Conservation (phyloP, 1,140 invertebrate species). For the Pseudoatta argentina region DNA sequence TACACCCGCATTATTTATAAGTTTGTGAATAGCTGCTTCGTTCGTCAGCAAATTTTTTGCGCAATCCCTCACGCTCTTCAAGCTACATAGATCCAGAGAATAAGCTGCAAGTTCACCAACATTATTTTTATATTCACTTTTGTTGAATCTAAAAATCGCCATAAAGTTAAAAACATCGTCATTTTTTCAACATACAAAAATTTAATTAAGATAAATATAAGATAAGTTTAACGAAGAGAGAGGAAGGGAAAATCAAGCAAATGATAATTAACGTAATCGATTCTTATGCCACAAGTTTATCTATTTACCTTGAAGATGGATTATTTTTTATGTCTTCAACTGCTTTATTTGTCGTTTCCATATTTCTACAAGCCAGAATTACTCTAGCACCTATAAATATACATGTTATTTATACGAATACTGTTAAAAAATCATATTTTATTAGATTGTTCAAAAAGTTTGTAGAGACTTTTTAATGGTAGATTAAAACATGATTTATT, state of each 20-base stretch:
- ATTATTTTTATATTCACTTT: conserved; percentile 81
- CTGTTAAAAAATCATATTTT: no score
- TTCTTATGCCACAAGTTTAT: background rate
- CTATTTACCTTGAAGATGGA: background rate
- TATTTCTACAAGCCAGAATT: background rate
- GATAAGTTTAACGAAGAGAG: no score
- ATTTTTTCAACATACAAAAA: background rate
- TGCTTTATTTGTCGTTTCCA: background rate
- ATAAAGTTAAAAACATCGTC: background rate
- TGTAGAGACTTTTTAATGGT: no score
- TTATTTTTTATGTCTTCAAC: background rate
- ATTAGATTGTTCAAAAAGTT: no score
- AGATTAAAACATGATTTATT: no score
- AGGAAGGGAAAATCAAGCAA: no score
- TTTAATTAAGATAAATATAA: background rate
- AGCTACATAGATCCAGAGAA: conserved; percentile 91
- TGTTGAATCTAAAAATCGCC: conserved; percentile 68
- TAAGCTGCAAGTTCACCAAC: conserved; percentile 87
- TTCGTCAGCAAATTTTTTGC: conserved; percentile 88
- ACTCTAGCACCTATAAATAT: background rate
- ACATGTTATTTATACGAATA: background rate
- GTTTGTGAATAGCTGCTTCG: conserved; percentile 89
- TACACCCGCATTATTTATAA: conserved; percentile 94
- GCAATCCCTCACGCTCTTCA: conserved; percentile 91
- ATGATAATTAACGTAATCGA: no score